A percentile compares a stretch with the other conserved stretches of the same genome.
phyloP scores from a whole-genome alignment of 2,113 vertebrate species.

The Petromus typicus region DNA sequence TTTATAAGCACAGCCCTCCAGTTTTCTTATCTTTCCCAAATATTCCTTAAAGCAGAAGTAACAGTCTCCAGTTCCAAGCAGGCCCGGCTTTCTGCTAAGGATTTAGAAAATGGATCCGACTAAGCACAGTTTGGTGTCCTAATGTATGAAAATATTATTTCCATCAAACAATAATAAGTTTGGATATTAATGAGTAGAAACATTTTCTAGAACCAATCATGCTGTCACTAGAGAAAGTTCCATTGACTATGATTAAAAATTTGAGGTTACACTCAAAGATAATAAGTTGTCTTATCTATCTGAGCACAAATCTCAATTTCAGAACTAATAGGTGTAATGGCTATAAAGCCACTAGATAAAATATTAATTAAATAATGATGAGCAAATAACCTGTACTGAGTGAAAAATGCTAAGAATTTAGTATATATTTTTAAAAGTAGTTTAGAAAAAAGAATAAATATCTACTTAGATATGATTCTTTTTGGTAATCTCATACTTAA shows the following conservation, averaged over 20 bases:
- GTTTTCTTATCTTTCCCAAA: not conserved
- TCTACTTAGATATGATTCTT: not conserved
- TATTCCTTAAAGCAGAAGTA: not conserved
- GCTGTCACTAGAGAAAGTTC: not conserved
- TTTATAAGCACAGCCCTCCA: not conserved
- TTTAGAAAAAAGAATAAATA: conserved; percentile 36
- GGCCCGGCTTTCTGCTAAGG: not conserved
- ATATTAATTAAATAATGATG: conserved; percentile 15
- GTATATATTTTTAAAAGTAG: not conserved
- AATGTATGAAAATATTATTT: not conserved
- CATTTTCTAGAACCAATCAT: not conserved
- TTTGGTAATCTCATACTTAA: not conserved
- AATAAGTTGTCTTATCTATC: not conserved
- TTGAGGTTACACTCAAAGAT: not conserved
- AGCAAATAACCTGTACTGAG: not conserved
- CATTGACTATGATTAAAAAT: not conserved
- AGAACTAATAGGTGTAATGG: not conserved
- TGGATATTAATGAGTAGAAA: not conserved
- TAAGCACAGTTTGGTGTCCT: not conserved
- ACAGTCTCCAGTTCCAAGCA: not conserved
- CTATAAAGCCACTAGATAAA: not conserved
- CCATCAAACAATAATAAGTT: not conserved
- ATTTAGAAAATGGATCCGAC: not conserved
- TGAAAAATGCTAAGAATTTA: not conserved
- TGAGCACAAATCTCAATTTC: not conserved